phyloP scores from a whole-genome alignment of 1,140 invertebrate genomes.

The Andrena cerasifolii region DNA sequence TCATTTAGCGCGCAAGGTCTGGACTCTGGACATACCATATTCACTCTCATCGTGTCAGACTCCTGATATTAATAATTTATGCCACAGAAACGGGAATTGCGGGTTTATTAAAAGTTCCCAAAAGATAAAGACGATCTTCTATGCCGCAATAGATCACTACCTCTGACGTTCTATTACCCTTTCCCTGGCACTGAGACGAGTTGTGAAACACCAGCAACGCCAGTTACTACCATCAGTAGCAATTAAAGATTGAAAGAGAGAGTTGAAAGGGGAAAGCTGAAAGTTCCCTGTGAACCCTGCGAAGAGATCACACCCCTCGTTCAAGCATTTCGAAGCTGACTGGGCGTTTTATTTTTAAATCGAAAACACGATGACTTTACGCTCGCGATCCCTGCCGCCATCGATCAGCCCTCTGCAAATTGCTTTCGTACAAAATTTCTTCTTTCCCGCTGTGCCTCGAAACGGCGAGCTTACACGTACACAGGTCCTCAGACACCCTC shows the following conservation, averaged over 20 bases:
- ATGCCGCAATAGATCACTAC: too few species aligned
- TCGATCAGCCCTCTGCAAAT: conserved; percentile 57
- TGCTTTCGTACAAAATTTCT: conserved; percentile 60
- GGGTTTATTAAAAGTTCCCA: too few species aligned
- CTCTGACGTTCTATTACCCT: too few species aligned
- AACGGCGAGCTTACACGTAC: conserved; percentile 59
- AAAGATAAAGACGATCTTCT: too few species aligned
- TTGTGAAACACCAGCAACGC: not conserved
- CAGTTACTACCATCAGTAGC: not conserved
- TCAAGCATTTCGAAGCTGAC: conserved; percentile 35
- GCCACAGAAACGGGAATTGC: too few species aligned
- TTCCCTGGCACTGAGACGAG: not conserved
- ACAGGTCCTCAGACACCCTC: conserved; percentile 3
- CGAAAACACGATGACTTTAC: conserved; percentile 57
- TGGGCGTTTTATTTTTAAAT: conserved; percentile 42
- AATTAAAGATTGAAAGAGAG: not conserved
- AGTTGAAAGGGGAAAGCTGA: not conserved
- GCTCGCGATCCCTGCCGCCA: conserved; percentile 17
- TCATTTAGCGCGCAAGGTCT: too few species aligned
- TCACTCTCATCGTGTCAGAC: too few species aligned
- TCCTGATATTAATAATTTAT: too few species aligned
- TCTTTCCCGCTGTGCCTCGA: conserved; percentile 33
- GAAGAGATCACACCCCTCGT: not conserved
- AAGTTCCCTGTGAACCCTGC: not conserved
- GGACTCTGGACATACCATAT: too few species aligned